Evolutionary conservation across 2,888 invertebrate genomes (phyloP), one percentile per base, ranked within the genome.

Genomic region (Agrotis clavis): DNA sequence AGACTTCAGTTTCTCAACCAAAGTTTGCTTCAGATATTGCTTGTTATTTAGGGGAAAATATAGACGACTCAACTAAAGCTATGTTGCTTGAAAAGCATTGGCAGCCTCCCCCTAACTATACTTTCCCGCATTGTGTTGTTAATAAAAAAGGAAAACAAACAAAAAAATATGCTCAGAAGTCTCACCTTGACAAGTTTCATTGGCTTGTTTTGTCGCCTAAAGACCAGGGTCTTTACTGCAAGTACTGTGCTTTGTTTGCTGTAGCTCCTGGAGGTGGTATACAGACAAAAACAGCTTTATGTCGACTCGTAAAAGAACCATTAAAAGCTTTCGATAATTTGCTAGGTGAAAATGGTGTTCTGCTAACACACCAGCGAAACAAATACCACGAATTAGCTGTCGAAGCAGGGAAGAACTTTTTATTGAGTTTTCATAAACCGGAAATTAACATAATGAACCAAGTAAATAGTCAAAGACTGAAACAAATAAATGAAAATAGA

Each of bases 291-390:
- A 77, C 73, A 66, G 67, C 67, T 70, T 71, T 66, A 30, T 30
- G 30, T 30, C 30, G 70, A 70, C 66, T 66, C 62, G 64, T 75
- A 67, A 72, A 67, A 63, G 72, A 77, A 72, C 69, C 77, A 41
- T 69, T 69, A 72, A 77, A 73, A 53, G 73, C 73, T 71, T 77
- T 77, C 35, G 77, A 77, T 71, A 65, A 77, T 73, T 77, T 77
- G 72, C 77, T 77, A 21, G 70, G 67, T 73, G 69, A 77, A 70
- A 77, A 73, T 67, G 73, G 77, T 71, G 67, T 71, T 73, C 59
- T 67, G 77, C 73, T 71, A 67, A 77, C 70, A 77, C 73, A 67
- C 67, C 71, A 69, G 72, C 51, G 51, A 51, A 51, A 48, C 48
- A 48, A 48, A 48, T 48, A 48, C 18, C 48, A 48, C 30, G 56